Evolutionary conservation across 2,888 invertebrate species (phyloP), one percentile per base, ranked within the genome.

Genomic region (Pecten maximus): DNA sequence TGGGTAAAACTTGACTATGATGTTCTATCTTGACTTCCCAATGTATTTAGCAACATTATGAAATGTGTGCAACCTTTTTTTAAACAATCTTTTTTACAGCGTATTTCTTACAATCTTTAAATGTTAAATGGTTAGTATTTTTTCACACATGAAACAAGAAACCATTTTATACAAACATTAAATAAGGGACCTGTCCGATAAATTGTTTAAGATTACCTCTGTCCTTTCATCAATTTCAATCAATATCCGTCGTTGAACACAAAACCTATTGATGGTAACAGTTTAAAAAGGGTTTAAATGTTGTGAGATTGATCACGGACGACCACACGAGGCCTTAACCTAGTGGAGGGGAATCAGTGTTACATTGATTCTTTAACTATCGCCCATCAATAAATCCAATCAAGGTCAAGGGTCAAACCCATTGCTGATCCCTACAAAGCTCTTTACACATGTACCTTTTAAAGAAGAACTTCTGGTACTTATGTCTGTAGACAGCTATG

Each of bases 381-480:
- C 2, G 19, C 54, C 54, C 54, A 54, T 54, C 54, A 88, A 87
- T 88, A 88, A 88, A 88, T 35, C 39, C 88, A 48, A 88, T 88
- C 40, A 44, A 88, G 88, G 44, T 88, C 48, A 48, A 19, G 23
- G 88, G 88, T 48, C 88, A 88, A 88, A 40, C 19, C 88, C n/a
- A 40, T 44, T 16, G 48, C 50, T 74, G 74, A 74, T 74, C 74
- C 74, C 35, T 35, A 74, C 35, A 0, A 35, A 74, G 74, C 74
- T 74, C 74, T 35, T 35, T 74, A 74, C 74, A 74, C 74, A 28
- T 28, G 35, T 35, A 28, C 74, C 16, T 74, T 74, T 28, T 35
- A 74, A 74, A 74, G 74, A 35, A 12, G 74, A 35, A 74, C 74
- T 74, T 35, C 28, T 35, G 74, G 74, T 74, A 35, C 74, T 74